Evolutionary conservation across 2,113 vertebrate genomes (phyloP), one percentile per base, ranked within the genome.

Genomic region (Oenanthe oenanthe): DNA sequence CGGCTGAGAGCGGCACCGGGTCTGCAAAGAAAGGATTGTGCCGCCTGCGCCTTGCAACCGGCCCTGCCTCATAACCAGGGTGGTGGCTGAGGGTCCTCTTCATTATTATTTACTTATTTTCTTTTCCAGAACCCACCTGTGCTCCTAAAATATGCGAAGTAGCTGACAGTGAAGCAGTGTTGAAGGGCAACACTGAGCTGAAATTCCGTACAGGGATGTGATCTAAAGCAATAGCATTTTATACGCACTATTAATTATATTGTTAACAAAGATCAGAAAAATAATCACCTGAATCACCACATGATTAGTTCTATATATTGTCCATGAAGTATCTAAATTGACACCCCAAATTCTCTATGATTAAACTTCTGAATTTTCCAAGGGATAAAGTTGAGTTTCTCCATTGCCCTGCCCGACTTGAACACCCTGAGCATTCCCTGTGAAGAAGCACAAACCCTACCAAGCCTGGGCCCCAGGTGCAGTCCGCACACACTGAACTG

Each of bases 321-420:
- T 61, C 34, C 7, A 2, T 42, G 28, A 72, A 73, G 45, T 40
- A 36, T 8, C 51, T 28, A 28, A 91, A 62, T 36, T 60, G 38
- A 54, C 71, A 25, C 4, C n/a, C 10, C 14, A 17, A 9, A 20
- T 38, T 12, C 4, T 57, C 63, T 26, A 9, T 31, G n/a, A 71
- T 60, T 25, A 76, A 74, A 12, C 12, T 47, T 43, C 42, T 4
- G 4, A 71, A 22, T 17, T 42, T 84, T 40, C 43, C 76, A 58
- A 66, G 34, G 53, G 17, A 60, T 63, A 26, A 66, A 47, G 25
- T 0, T 58, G 26, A 26, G 3, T 74, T 89, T 92, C 61, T 38
- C 47, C 32, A 7, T 32, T 60, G 60, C 15, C 10, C 18, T 42
- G 24, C 38, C 21, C 4, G 0, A 0, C 0, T 16, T 28, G 29